Evolutionary conservation across 2,797 vertebrate genomes (phyloP), one percentile per base, ranked within the genome.

Genomic region (Yasuhikotakia modesta): DNA sequence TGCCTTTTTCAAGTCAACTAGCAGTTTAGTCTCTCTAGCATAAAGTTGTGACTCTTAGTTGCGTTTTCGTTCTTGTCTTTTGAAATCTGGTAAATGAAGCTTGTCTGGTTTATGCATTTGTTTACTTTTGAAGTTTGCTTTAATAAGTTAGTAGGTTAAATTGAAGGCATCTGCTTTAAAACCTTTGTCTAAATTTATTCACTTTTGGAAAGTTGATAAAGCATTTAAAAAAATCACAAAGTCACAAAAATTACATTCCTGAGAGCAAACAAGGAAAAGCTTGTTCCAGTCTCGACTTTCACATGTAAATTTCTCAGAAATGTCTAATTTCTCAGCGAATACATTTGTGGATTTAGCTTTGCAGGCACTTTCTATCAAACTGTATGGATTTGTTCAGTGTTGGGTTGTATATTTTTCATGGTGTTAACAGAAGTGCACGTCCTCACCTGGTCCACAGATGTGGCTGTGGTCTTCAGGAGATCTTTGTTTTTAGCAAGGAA

Each of bases 361-460:
- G 61, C 4, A 5, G 30, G 17, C 71, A 64, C 66, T 27, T 16
- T 75, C 72, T 67, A 69, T 60, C 46, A 60, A 73, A 10, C 57
- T 61, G 69, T 82, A 81, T 65, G 67, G 48, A 10, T 85, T 82
- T 76, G 52, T 64, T 71, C 4, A 32, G 46, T 14, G 68, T 55
- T 83, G 24, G 22, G 50, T 43, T 46, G 53, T 80, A 61, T 24
- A 78, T 76, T 64, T 82, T 78, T 83, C 64, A 81, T 79, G 73
- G 71, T 84, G 78, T 84, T 74, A 66, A 75, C 76, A 79, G 46
- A 50, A 70, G 69, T 78, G 63, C 48, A 74, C 57, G 52, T 79
- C 64, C 81, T 84, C 83, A 86, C 88, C 86, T 90, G 88, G 73
- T 46, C 22, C 75, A 58, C 87, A 90, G 86, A 90, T 89, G 87